phyloP scores from a whole-genome alignment of 2,113 vertebrate genomes.

The Anhinga rufa region DNA sequence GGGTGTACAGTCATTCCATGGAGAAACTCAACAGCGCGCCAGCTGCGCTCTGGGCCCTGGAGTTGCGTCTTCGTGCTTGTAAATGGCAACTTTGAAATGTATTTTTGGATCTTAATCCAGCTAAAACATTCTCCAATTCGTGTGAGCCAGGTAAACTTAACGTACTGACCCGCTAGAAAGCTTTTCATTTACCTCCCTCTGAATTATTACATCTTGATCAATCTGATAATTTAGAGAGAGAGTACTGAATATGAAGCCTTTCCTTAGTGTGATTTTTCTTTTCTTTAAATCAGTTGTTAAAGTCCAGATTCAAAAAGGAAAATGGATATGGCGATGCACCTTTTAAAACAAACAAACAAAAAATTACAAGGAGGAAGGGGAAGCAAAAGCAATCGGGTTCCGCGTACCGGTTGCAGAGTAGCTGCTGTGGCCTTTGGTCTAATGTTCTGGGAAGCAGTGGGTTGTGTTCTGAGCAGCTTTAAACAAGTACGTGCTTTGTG shows the following conservation, averaged over 20 bases:
- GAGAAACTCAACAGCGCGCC: neutral
- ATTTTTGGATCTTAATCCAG: neutral
- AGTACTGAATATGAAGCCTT: neutral
- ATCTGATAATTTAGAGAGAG: neutral
- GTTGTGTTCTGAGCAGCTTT: neutral
- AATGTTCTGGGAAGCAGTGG: neutral
- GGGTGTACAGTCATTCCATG: neutral
- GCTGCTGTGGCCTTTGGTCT: neutral
- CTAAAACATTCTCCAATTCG: neutral
- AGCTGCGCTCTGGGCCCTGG: neutral
- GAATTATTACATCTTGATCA: neutral
- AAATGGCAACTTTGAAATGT: neutral
- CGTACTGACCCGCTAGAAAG: accelerated
- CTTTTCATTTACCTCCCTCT: neutral
- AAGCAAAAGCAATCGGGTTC: neutral
- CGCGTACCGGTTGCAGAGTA: neutral
- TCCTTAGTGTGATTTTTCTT: neutral
- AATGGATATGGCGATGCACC: neutral
- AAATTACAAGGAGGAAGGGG: neutral
- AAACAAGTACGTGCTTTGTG: neutral
- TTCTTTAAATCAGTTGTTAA: neutral
- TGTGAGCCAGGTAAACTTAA: neutral
- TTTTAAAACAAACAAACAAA: neutral
- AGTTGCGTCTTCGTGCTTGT: neutral
- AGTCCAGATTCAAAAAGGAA: neutral